phyloP scores from a whole-genome alignment of 2,797 vertebrate genomes.

The Taeniopygia guttata region DNA sequence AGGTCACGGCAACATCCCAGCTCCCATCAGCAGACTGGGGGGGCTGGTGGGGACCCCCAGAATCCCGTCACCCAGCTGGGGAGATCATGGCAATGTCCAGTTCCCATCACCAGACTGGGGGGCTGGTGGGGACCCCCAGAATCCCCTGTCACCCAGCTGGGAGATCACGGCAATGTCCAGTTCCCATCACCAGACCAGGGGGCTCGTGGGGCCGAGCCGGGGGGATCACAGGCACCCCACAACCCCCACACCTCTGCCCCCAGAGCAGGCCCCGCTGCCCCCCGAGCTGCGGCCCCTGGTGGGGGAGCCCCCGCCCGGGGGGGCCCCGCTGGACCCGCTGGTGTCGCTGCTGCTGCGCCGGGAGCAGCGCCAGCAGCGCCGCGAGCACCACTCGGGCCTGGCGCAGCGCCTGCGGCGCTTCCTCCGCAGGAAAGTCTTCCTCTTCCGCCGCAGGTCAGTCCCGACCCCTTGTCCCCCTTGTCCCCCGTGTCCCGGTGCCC shows the following conservation, averaged over 20 bases:
- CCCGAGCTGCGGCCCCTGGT: conserved; percentile 87
- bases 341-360: conserved; percentile 85
- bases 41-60: no score
- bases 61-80: background rate
- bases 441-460: conserved; percentile 86
- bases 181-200: background rate
- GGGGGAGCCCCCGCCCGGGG: conserved; percentile 71
- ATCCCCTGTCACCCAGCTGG: background rate
- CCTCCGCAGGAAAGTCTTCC: conserved; percentile 82
- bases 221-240: no score
- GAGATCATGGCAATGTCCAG: no score
- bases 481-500: background rate
- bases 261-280: background rate
- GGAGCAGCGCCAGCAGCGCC: conserved; percentile 83
- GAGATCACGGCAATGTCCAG: background rate
- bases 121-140: no score
- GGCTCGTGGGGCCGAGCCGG: background rate
- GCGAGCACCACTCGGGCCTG: conserved; percentile 75
- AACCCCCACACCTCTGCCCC: no score
- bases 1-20: background rate
- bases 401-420: conserved; percentile 81
- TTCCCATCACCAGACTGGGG: no score
- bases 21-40: background rate
- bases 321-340: conserved; percentile 80
- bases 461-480: no score